These are phyloP conservation scores for Sebastes minor DNA, from an alignment of 2,797 vertebrate species.

Conservation along the genomic window DNA sequence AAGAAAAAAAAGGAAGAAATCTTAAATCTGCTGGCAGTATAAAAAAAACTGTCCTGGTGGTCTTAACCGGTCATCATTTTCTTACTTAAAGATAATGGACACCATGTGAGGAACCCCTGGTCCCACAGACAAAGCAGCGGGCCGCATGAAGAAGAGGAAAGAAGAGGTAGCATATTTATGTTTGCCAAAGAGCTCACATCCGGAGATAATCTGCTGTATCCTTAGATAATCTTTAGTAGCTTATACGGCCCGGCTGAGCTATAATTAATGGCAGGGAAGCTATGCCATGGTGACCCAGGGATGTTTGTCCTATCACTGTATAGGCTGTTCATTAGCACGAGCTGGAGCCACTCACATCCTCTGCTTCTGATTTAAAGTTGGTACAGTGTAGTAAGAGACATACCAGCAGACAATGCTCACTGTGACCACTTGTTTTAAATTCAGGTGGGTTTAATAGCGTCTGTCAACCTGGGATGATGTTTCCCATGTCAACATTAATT, in stretches of 20 bases:
- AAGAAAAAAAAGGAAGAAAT: background rate
- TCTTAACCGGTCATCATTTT: slow-evolving; percentile 67
- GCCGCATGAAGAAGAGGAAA: slow-evolving; percentile 45
- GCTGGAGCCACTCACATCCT: slow-evolving; percentile 29
- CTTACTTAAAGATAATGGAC: slow-evolving; percentile 75
- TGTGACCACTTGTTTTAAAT: background rate
- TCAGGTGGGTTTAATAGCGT: background rate
- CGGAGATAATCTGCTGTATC: slow-evolving; percentile 79
- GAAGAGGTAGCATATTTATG: slow-evolving; percentile 73
- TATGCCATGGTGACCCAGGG: slow-evolving; percentile 62
- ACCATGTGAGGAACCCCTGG: slow-evolving; percentile 71
- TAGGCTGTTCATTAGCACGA: slow-evolving; percentile 28
- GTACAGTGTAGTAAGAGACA: background rate
- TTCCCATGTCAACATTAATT: background rate
- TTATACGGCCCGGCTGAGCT: slow-evolving; percentile 64
- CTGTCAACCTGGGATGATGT: background rate
- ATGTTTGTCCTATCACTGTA: slow-evolving; percentile 58
- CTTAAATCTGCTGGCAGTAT: slow-evolving; percentile 34
- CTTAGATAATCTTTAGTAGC: slow-evolving; percentile 73
- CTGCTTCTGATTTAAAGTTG: slow-evolving; percentile 42
- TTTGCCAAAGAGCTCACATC: slow-evolving; percentile 72
- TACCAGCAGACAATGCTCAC: background rate
- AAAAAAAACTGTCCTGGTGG: slow-evolving; percentile 61
- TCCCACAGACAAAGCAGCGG: slow-evolving; percentile 37
- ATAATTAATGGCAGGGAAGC: slow-evolving; percentile 77